These are phyloP conservation scores for Sitobion miscanthi DNA, from an alignment of 1,140 invertebrate species.

Conservation along the genomic window DNA sequence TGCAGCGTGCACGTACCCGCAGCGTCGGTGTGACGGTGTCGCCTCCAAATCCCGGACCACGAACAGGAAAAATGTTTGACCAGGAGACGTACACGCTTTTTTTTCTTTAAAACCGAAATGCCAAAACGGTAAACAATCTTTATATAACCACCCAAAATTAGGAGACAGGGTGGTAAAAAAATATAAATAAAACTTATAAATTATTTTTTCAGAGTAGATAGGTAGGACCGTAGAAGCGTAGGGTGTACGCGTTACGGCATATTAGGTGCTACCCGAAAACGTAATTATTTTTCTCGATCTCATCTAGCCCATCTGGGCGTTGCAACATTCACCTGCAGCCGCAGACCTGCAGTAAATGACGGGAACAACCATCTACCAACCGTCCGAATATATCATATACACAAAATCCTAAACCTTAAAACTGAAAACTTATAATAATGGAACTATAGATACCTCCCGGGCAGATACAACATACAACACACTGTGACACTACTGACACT, in stretches of 20 bases:
- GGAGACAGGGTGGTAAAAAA: too few species aligned
- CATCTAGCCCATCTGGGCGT: background rate
- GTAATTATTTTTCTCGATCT: background rate
- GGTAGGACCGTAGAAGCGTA: background rate
- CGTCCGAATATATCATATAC: background rate
- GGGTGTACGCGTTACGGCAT: background rate
- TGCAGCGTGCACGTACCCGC: background rate
- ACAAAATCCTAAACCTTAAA: background rate
- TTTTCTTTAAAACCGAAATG: background rate
- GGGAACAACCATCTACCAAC: background rate
- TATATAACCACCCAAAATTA: background rate
- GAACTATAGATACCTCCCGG: background rate
- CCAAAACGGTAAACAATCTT: background rate
- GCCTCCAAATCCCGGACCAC: background rate
- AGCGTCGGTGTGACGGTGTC: background rate
- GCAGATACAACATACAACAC: background rate
- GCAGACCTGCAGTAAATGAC: background rate
- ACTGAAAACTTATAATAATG: background rate
- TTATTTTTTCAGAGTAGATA: too few species aligned
- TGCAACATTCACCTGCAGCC: background rate
- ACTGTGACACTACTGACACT: too few species aligned
- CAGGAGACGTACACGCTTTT: background rate
- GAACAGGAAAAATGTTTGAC: background rate
- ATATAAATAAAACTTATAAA: too few species aligned
- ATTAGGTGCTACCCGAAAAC: background rate